Base-by-base conservation (phyloP, 2,888 invertebrate genomes). In the Eulithis prunata region DNA sequence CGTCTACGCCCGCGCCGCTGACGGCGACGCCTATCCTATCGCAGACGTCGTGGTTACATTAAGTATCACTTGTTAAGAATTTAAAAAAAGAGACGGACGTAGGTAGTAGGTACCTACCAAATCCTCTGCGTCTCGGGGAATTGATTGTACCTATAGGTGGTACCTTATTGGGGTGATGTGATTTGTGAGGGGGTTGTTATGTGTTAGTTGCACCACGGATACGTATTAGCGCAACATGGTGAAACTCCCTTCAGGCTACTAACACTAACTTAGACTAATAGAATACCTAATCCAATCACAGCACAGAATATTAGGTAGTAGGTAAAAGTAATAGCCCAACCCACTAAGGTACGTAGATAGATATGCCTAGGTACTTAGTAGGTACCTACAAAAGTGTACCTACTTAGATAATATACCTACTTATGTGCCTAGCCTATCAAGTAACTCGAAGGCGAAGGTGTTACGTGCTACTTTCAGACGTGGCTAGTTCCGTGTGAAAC, bases 121-220 rank as follows among this genome's bases (percentile, higher is more conserved):
- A 70, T 73, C 71, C 71, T 71, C 52, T 14, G 69, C 56, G 68
- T 59, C 61, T 65, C 62, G 61, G 65, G 70, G 70, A 71, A 73
- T 73, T 73, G 73, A 73, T 73, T 72, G 69, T 64, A 62, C 71
- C 69, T 69, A 60, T 65, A 61, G n/a, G n/a, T n/a, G n/a, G n/a
- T n/a, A n/a, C n/a, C n/a, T n/a, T n/a, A n/a, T n/a, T n/a, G 49
- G 21, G 45, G 43, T 43, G 49, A 28, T 28, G 46, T 41, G 54
- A 45, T 45, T 4, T 5, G 28, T 0, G 38, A 12, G 45, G 12
- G 38, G 47, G 56, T n/a, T n/a, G n/a, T n/a, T n/a, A 21, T 21
- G 21, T 21, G 21, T 21, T 2, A 21, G 21, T 21, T 21, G 21
- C 21, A 21, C 21, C 21, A 21, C 21, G 21, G 21, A 21, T 1